phyloP scores from a whole-genome alignment of 2,888 invertebrate species.

The Nephrotoma guestfalica region DNA sequence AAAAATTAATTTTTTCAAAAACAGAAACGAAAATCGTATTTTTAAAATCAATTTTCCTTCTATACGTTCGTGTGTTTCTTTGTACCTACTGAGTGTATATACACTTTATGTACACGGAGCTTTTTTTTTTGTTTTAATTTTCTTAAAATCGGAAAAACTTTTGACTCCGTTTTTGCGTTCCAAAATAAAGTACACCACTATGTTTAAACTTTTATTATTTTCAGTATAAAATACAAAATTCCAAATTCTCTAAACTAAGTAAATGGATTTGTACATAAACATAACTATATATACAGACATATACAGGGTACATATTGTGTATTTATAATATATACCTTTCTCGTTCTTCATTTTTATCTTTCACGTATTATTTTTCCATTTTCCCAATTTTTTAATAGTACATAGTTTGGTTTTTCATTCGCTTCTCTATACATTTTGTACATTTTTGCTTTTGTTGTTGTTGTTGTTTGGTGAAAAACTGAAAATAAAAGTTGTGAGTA shows the following conservation, averaged over 20 bases:
- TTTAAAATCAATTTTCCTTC: background rate
- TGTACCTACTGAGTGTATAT: background rate
- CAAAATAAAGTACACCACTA: background rate
- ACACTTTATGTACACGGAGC: background rate
- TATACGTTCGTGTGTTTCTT: background rate
- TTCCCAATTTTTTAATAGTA: background rate
- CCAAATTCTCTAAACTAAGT: background rate
- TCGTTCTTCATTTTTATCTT: background rate
- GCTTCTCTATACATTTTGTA: background rate
- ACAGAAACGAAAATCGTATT: background rate
- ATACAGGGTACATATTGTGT: background rate
- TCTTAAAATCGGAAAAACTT: background rate
- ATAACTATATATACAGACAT: background rate
- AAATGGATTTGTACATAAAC: background rate
- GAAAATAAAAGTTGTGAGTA: background rate
- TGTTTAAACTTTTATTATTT: background rate
- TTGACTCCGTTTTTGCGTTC: background rate
- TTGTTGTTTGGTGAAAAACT: background rate
- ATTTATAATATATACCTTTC: background rate
- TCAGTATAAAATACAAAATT: background rate
- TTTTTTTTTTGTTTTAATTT: background rate
- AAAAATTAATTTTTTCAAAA: background rate
- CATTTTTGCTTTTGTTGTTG: background rate
- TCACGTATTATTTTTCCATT: background rate
- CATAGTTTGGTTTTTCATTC: background rate